phyloP scores from a whole-genome alignment of 2,888 invertebrate species.

The Dynastes grantii region DNA sequence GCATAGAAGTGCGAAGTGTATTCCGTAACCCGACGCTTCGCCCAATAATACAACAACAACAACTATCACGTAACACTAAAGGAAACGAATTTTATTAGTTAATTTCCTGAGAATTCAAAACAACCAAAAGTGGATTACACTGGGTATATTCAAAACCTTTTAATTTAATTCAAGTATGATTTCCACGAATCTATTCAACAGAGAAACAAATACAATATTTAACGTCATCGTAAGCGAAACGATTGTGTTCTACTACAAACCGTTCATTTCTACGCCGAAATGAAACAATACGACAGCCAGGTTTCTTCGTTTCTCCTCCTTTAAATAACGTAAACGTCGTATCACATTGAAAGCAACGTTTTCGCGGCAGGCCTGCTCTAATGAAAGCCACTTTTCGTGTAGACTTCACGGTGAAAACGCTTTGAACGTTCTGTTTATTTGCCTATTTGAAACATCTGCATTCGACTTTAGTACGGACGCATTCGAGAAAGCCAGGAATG shows the following conservation, averaged over 20 bases:
- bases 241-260: not conserved
- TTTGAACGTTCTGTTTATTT: constrained; percentile 33
- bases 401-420: constrained; percentile 16
- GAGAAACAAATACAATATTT: no score
- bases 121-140: no score
- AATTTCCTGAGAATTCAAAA: no score
- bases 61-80: no score
- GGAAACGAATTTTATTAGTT: no score
- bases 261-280: not conserved
- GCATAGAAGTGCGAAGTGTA: no score
- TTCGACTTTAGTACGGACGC: constrained; percentile 20
- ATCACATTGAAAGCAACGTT: not conserved
- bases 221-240: no score
- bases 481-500: constrained; percentile 10
- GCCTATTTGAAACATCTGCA: constrained; percentile 32
- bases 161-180: no score
- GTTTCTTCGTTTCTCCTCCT: not conserved
- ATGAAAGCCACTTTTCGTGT: constrained; percentile 17
- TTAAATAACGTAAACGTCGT: constrained; percentile 10
- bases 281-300: not conserved
- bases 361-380: not conserved
- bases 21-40: no score
- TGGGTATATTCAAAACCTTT: no score
- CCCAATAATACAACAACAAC: no score
- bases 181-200: no score